Evolutionary conservation across 2,797 vertebrate genomes (phyloP).

Genomic region (Tauraco hartlaubi): DNA sequence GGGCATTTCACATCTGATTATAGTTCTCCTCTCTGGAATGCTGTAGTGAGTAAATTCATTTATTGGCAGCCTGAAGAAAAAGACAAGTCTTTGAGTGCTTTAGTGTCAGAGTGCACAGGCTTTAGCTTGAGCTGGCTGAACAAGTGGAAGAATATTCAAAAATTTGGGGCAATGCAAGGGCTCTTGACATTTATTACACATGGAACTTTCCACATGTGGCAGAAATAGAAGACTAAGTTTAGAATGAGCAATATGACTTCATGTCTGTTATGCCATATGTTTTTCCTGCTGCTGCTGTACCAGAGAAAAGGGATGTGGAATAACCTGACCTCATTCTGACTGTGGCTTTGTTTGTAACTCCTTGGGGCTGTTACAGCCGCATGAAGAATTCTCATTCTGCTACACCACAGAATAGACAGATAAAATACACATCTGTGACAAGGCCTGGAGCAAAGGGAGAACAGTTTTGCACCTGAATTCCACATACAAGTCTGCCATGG

Average conservation of each 20-base stretch:
- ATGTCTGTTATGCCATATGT: constrained; percentile 61
- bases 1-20: neutral
- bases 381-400: neutral
- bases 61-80: neutral
- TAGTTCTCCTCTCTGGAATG: neutral
- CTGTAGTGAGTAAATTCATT: neutral
- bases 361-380: neutral
- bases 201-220: constrained; percentile 50
- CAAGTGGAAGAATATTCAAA: neutral
- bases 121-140: neutral
- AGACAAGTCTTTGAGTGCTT: neutral
- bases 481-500: neutral
- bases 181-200: constrained; percentile 24
- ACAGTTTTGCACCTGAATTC: neutral
- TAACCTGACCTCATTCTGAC: constrained; percentile 56
- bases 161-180: neutral
- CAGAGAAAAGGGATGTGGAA: constrained; percentile 1
- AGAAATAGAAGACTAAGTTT: constrained; percentile 52
- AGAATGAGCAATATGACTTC: constrained; percentile 53
- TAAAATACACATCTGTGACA: neutral
- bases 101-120: neutral
- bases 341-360: neutral
- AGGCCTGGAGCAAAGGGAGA: neutral
- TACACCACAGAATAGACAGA: neutral
- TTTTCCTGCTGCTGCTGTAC: constrained; percentile 53